These are phyloP conservation scores for Phymanthus crucifer DNA, from an alignment of 92 coral and sea anemone species.

Conservation along the genomic window DNA sequence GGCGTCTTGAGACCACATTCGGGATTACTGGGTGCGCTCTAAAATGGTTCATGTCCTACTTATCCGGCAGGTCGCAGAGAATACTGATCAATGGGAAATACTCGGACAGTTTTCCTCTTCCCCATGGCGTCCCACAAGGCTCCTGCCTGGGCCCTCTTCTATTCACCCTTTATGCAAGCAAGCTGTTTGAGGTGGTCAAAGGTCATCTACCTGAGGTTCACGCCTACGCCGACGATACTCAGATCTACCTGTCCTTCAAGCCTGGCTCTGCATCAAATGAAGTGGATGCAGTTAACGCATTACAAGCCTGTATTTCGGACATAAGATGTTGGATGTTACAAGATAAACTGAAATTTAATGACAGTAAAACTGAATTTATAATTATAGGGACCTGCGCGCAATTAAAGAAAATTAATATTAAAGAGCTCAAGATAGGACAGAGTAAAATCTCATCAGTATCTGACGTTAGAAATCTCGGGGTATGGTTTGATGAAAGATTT, in stretches of 20 bases:
- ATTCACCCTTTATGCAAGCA: slow-evolving; percentile 15
- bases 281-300: slow-evolving; percentile 9
- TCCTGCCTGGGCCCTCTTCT: slow-evolving; percentile 13
- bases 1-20: slow-evolving; percentile 21
- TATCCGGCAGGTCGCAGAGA: slow-evolving; percentile 24
- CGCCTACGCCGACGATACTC: slow-evolving; percentile 43
- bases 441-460: background rate
- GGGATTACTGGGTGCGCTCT: slow-evolving; percentile 40
- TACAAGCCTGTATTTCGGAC: slow-evolving; percentile 24
- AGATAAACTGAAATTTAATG: slow-evolving; percentile 11
- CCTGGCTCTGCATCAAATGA: slow-evolving; percentile 6
- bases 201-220: slow-evolving; percentile 8
- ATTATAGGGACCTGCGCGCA: background rate
- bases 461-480: background rate
- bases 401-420: background rate
- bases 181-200: slow-evolving; percentile 21
- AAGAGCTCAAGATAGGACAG: background rate
- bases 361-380: background rate
- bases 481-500: slow-evolving; percentile 2
- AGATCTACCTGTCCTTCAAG: slow-evolving; percentile 30
- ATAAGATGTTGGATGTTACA: slow-evolving; percentile 33
- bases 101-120: background rate
- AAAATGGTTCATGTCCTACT: slow-evolving; percentile 42
- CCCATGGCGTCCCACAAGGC: slow-evolving; percentile 47
- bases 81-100: slow-evolving; percentile 7